phyloP scores from a whole-genome alignment of 2,797 vertebrate genomes.

The Halcyon badia region DNA sequence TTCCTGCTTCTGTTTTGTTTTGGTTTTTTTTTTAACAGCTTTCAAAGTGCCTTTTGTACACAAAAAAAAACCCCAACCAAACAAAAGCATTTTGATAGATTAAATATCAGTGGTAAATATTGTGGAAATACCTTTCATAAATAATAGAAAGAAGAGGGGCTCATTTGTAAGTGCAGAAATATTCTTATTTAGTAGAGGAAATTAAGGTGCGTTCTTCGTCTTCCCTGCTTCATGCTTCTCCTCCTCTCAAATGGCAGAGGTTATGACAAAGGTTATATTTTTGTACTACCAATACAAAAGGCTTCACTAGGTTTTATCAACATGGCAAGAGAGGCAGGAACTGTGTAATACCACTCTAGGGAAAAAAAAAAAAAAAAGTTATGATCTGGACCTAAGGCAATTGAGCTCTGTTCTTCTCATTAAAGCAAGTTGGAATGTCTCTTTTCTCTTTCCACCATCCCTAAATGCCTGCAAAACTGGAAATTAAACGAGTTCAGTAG shows the following conservation, averaged over 20 bases:
- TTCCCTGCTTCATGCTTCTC: not conserved
- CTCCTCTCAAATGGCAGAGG: not conserved
- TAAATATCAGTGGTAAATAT: not conserved
- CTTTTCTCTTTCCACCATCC: not conserved
- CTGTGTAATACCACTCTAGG: not conserved
- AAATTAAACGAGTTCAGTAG: not conserved
- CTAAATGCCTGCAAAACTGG: not conserved
- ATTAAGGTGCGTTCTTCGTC: not conserved
- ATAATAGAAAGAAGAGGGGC: not conserved
- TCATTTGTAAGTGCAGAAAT: fast-evolving
- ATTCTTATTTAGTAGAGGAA: not conserved
- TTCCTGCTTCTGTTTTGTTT: not conserved
- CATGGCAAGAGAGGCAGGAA: not conserved
- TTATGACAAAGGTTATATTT: not conserved
- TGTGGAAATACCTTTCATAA: not conserved
- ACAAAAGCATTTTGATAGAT: not conserved
- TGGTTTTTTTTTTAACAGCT: not conserved
- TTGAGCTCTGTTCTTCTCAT: not conserved
- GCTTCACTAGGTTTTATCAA: not conserved
- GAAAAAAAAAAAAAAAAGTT: not conserved
- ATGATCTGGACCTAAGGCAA: not conserved
- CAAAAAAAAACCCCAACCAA: not conserved
- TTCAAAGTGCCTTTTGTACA: not conserved
- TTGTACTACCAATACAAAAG: not conserved
- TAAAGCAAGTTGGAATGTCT: not conserved